These are phyloP conservation scores for Ctenopoma multispine DNA, from an alignment of 2,797 vertebrate species.

Conservation along the genomic window DNA sequence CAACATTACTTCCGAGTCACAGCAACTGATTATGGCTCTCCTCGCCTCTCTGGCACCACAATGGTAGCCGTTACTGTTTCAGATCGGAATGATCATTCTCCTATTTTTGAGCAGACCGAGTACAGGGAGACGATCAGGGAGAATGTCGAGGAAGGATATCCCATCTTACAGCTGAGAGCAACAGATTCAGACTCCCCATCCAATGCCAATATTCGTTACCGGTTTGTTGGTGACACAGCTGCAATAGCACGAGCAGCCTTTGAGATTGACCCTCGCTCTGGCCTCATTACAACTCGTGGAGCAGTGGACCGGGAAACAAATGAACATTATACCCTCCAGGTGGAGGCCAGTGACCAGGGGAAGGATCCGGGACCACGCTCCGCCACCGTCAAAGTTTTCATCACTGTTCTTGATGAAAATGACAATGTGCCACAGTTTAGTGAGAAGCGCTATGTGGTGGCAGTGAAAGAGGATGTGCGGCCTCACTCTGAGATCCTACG, in stretches of 20 bases:
- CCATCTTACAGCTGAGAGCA: slow-evolving; percentile 95
- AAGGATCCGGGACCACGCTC: slow-evolving; percentile 94
- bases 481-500: slow-evolving; percentile 92
- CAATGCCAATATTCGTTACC: slow-evolving; percentile 97
- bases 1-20: slow-evolving; percentile 95
- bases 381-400: slow-evolving; percentile 92
- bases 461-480: slow-evolving; percentile 93
- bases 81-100: slow-evolving; percentile 95
- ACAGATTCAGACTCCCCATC: slow-evolving; percentile 93
- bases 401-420: slow-evolving; percentile 95
- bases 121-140: slow-evolving; percentile 97
- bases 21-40: slow-evolving; percentile 87
- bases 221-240: slow-evolving; percentile 91
- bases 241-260: slow-evolving; percentile 85
- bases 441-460: slow-evolving; percentile 96
- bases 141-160: slow-evolving; percentile 98
- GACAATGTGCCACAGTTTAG: slow-evolving; percentile 98
- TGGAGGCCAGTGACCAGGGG: slow-evolving; percentile 96
- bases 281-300: slow-evolving; percentile 96
- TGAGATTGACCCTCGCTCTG: slow-evolving; percentile 94
- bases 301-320: slow-evolving; percentile 93
- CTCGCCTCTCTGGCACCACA: slow-evolving; percentile 93
- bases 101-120: slow-evolving; percentile 94
- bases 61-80: slow-evolving; percentile 93
- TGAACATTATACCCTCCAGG: slow-evolving; percentile 93